Evolutionary conservation across 1,140 invertebrate genomes (phyloP).

Genomic region (Tetragnatha versicolor): DNA sequence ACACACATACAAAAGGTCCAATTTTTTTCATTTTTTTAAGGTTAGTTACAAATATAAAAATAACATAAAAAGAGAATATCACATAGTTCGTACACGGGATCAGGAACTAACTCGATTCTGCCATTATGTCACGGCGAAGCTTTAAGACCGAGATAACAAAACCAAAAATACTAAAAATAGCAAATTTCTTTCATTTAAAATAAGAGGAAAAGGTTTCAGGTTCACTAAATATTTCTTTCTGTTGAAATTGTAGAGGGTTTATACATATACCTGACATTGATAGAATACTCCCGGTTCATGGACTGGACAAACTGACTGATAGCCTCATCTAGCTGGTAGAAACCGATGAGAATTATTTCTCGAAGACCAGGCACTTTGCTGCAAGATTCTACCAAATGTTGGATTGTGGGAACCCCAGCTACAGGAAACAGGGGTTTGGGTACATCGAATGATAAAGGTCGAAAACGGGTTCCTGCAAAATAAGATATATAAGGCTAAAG

Average conservation of each 20-base stretch:
- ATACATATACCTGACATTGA: slow-evolving; percentile 68
- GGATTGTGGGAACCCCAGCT: slow-evolving; percentile 91
- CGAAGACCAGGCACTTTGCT: slow-evolving; percentile 74
- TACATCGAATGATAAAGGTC: slow-evolving; percentile 93
- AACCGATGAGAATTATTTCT: slow-evolving; percentile 94
- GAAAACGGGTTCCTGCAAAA: slow-evolving; percentile 88
- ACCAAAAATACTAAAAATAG: no score
- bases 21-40: no score
- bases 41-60: no score
- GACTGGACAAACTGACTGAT: slow-evolving; percentile 84
- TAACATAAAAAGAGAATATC: no score
- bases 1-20: no score
- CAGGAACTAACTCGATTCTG: no score
- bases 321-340: slow-evolving; percentile 78
- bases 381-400: slow-evolving; percentile 97
- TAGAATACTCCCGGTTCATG: slow-evolving; percentile 81
- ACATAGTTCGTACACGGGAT: no score
- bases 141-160: no score
- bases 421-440: slow-evolving; percentile 98
- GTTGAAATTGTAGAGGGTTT: neutral
- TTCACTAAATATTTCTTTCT: no score
- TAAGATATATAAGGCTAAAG: slow-evolving; percentile 47
- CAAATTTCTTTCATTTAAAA: no score
- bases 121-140: no score
- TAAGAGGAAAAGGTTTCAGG: no score